A percentile compares a stretch with the other conserved stretches of the same genome.
These are phyloP conservation scores for Conistra vaccinii DNA, from an alignment of 2,888 invertebrate genomes.

Conservation along the genomic window DNA sequence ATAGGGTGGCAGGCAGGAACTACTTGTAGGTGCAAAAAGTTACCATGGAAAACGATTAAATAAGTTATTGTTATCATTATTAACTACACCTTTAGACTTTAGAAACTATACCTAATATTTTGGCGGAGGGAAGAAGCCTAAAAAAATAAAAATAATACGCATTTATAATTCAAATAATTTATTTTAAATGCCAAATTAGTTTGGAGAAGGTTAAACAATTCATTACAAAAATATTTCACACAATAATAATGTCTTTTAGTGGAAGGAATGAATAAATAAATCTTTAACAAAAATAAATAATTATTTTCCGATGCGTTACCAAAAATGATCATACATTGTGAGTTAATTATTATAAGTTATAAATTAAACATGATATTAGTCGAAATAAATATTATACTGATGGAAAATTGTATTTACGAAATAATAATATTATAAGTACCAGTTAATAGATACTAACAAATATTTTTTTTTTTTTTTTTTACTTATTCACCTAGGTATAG, in stretches of 20 bases:
- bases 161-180: conserved; percentile 45
- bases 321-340: conserved; percentile 24
- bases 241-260: conserved; percentile 83
- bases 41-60: background rate
- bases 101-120: background rate
- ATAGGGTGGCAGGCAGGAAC: background rate
- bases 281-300: conserved; percentile 65
- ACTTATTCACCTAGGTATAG: no score
- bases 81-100: no score
- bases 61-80: background rate
- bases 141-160: background rate
- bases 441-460: background rate
- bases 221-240: conserved; percentile 74
- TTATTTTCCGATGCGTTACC: conserved; percentile 15
- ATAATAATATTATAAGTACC: background rate
- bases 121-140: background rate
- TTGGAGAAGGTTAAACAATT: conserved; percentile 63
- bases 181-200: conserved; percentile 65
- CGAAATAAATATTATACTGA: conserved; percentile 4
- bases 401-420: conserved; percentile 2
- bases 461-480: background rate
- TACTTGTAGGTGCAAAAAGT: background rate
- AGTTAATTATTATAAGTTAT: conserved; percentile 7
- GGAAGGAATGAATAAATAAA: conserved; percentile 83
- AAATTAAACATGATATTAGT: conserved; percentile 5